Base-by-base conservation (phyloP, 2,888 invertebrate genomes). In the Copidosoma aretas region DNA sequence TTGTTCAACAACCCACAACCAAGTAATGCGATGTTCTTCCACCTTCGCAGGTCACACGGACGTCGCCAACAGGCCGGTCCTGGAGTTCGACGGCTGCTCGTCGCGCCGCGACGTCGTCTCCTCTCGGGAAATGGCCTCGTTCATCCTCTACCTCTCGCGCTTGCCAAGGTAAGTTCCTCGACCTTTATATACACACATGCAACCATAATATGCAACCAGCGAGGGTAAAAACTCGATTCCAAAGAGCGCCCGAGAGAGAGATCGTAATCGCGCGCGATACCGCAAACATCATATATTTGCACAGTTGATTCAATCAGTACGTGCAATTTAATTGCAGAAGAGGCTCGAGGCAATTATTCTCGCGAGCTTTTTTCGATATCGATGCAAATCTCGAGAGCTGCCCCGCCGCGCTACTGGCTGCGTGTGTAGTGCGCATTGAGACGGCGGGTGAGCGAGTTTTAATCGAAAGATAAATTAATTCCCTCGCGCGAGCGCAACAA, bases 61-160 rank as follows among this genome's bases (percentile, higher is more conserved):
- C 84, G 81, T 86, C 59, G 85, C 86, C 74, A 91, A 90, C 78
- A 86, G 89, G 80, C 88, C 90, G 70, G 86, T 92, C 73, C 86
- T 92, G 72, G 87, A 89, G 73, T 89, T 91, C 78, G 88, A 90
- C 73, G 79, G 81, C 78, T 88, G 89, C 66, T 87, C 88, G 76
- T 86, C 86, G 79, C 86, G 89, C 76, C 85, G 86, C 78, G 88
- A 89, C 72, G 87, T 87, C 71, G 84, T 89, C 69, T 88, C 89
- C 75, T 88, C 89, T 80, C 88, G 89, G 77, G 91, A 91, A 84
- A 87, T 91, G 75, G 90, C 91, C 71, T 88, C 90, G 75, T 86
- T 91, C 74, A 84, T 92, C 73, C 86, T 91, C 80, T 92, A 91
- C 85, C 92, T 91, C 85, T 87, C 88, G 75, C 88, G 91, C 73